phyloP scores from a whole-genome alignment of 2,797 vertebrate genomes.

The Lagorchestes hirsutus region DNA sequence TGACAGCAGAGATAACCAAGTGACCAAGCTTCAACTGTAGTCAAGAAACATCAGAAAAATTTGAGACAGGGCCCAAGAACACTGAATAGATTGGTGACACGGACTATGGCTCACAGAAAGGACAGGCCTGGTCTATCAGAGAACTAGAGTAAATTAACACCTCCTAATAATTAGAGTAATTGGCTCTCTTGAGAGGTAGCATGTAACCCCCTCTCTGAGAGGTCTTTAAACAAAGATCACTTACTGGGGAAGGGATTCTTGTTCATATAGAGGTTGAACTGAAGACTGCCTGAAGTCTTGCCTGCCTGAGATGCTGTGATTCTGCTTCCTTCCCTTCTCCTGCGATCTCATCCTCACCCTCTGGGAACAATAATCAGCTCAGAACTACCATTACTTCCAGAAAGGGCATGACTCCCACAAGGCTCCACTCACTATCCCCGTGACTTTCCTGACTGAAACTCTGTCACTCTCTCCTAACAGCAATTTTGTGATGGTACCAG shows the following conservation, averaged over 20 bases:
- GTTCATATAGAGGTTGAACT: background rate
- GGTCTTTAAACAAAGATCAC: background rate
- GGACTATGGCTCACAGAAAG: background rate
- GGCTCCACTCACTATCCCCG: background rate
- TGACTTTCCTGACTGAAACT: background rate
- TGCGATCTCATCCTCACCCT: background rate
- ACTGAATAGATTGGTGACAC: background rate
- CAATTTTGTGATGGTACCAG: background rate
- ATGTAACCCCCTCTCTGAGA: background rate
- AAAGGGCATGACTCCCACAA: background rate
- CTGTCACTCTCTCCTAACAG: background rate
- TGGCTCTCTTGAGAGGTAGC: background rate
- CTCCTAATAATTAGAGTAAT: background rate
- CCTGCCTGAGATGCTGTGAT: background rate
- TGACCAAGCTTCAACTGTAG: too few relatives aligned
- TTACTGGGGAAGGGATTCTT: background rate
- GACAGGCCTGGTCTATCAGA: background rate
- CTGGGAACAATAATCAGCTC: background rate
- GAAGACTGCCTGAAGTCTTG: background rate
- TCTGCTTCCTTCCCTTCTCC: background rate
- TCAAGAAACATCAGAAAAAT: too few relatives aligned
- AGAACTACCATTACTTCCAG: background rate
- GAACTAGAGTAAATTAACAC: background rate
- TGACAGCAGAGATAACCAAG: background rate
- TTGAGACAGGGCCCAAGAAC: background rate